Evolutionary conservation across 2,888 invertebrate genomes (phyloP).

Genomic region (Drosophila birchii): DNA sequence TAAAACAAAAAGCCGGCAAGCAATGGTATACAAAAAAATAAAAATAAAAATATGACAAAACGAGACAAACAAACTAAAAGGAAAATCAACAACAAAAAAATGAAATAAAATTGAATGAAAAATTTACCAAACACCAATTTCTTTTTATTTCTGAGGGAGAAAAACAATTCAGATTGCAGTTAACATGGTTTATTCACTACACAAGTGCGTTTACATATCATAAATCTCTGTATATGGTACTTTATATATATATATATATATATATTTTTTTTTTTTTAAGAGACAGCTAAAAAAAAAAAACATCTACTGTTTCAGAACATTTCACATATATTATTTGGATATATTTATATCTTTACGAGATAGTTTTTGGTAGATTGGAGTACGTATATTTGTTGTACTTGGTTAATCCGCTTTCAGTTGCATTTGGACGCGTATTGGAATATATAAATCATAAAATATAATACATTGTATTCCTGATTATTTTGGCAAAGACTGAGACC

Average conservation of each 20-base stretch:
- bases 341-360: background rate
- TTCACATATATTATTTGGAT: conserved; percentile 7
- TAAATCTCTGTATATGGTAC: conserved; percentile 7
- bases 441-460: conserved; percentile 16
- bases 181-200: conserved; percentile 37
- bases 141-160: conserved; percentile 3
- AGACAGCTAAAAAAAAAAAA: conserved; percentile 16
- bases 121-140: conserved; percentile 10
- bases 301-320: conserved; percentile 1
- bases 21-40: conserved; percentile 66
- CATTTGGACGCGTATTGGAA: conserved; percentile 7
- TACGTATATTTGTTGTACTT: conserved; percentile 11
- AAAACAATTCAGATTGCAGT: background rate
- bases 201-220: conserved; percentile 18
- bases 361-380: conserved; percentile 23
- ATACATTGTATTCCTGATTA: background rate
- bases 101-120: conserved; percentile 62
- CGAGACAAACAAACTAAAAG: conserved; percentile 37
- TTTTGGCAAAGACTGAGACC: background rate
- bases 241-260: conserved; percentile 15
- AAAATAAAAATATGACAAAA: conserved; percentile 55
- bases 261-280: conserved; percentile 15
- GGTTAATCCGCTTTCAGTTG: conserved; percentile 5
- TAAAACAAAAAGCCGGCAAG: conserved; percentile 62
- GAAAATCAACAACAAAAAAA: conserved; percentile 44